Conservation (phyloP, 2,888 invertebrate genomes). For the Gastracanthus pulcherrimus region DNA sequence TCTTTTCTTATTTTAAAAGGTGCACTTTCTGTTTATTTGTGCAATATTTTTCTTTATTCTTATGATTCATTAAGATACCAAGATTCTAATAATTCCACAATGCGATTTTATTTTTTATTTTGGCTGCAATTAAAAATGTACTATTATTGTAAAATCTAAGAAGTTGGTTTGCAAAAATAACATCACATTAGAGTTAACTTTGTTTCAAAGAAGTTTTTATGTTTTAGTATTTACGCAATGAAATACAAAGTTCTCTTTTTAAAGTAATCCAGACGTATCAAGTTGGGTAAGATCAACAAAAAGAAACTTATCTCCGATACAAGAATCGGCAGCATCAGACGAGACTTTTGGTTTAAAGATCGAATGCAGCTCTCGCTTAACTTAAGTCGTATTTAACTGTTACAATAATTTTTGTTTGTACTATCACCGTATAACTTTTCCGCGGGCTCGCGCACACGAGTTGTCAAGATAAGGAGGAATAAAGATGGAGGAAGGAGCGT, state of each 20-base stretch:
- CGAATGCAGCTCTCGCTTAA: constrained; percentile 2
- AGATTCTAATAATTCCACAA: no score
- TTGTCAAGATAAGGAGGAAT: not conserved
- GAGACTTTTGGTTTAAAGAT: constrained; percentile 12
- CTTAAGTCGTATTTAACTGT: constrained; percentile 2
- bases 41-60: no score
- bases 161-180: no score
- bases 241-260: constrained; percentile 9
- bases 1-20: constrained; percentile 17
- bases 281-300: not conserved
- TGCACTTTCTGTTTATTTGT: not conserved
- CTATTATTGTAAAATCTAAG: no score
- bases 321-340: constrained; percentile 15
- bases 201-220: no score
- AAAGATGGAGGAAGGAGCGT: not conserved
- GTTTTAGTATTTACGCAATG: no score
- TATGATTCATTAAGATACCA: no score
- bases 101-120: no score
- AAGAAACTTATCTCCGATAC: not conserved
- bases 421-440: not conserved
- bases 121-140: no score
- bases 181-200: no score
- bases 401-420: not conserved
- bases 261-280: not conserved
- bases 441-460: not conserved